These are phyloP conservation scores for Probaryconus sp. DNA, from an alignment of 1,140 invertebrate species.

Conservation along the genomic window DNA sequence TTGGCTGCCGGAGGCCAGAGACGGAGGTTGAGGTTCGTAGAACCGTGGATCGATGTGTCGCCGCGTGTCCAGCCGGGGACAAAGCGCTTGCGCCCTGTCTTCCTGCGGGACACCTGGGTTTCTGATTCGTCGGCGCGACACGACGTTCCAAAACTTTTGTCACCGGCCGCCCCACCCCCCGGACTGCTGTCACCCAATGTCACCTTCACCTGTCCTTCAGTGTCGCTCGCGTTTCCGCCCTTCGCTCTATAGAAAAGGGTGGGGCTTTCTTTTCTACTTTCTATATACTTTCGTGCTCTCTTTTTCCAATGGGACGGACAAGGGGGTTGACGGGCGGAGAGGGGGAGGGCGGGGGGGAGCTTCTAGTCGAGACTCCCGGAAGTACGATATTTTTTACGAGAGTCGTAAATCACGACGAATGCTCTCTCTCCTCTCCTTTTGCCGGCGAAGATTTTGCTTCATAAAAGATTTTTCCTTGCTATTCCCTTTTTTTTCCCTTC, in stretches of 20 bases:
- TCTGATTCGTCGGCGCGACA: slow-evolving; percentile 67
- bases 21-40: slow-evolving; percentile 69
- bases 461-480: slow-evolving; percentile 50
- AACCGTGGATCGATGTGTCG: slow-evolving; percentile 76
- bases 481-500: slow-evolving; percentile 9
- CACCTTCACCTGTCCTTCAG: slow-evolving; percentile 25
- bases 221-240: slow-evolving; percentile 61
- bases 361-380: slow-evolving; percentile 31
- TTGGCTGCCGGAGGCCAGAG: slow-evolving; percentile 56
- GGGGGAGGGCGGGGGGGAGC: too few species aligned
- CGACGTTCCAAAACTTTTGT: slow-evolving; percentile 68
- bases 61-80: slow-evolving; percentile 72
- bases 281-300: background rate
- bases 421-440: slow-evolving; percentile 42
- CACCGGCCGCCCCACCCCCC: slow-evolving; percentile 51
- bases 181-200: slow-evolving; percentile 41
- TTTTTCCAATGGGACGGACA: too few species aligned
- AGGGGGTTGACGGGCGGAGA: too few species aligned
- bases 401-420: slow-evolving; percentile 57
- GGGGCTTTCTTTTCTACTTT: slow-evolving; percentile 50
- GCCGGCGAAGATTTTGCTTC: slow-evolving; percentile 51
- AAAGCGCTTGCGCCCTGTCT: slow-evolving; percentile 73
- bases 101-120: slow-evolving; percentile 56
- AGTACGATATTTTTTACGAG: slow-evolving; percentile 60
- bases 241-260: slow-evolving; percentile 62